These are phyloP conservation scores for Eublepharis macularius DNA, from an alignment of 2,113 vertebrate genomes.

Conservation along the genomic window DNA sequence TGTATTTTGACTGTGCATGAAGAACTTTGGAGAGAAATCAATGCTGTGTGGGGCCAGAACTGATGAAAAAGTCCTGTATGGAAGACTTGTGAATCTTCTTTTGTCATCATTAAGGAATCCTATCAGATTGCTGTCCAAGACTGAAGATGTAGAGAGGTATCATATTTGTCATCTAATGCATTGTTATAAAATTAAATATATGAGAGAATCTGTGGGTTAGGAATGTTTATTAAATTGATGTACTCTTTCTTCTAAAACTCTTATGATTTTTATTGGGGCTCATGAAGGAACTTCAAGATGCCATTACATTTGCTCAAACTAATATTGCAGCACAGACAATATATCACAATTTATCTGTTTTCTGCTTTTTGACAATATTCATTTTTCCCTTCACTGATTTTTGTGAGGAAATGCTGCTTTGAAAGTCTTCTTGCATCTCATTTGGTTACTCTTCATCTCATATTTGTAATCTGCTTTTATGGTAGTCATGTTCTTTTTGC, in stretches of 20 bases:
- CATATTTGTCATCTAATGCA: not conserved
- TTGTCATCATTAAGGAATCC: not conserved
- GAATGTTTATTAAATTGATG: not conserved
- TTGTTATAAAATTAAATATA: constrained; percentile 6
- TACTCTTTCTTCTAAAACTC: not conserved
- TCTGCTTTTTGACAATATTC: constrained; percentile 3
- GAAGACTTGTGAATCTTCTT: not conserved
- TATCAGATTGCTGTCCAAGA: not conserved
- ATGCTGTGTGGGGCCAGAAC: too few species aligned
- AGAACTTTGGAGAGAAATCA: too few species aligned
- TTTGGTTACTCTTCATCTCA: constrained; percentile 20
- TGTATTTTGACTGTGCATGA: too few species aligned
- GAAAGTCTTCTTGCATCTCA: not conserved
- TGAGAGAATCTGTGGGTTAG: not conserved
- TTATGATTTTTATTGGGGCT: not conserved
- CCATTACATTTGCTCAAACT: constrained; percentile 1
- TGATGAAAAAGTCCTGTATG: too few species aligned
- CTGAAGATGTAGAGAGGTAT: not conserved
- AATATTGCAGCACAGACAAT: constrained; percentile 6
- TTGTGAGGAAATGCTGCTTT: not conserved
- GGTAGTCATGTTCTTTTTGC: not conserved
- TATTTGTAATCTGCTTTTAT: constrained; percentile 14
- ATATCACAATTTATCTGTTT: constrained; percentile 27
- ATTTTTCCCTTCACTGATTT: not conserved
- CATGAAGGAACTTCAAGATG: not conserved